Conservation (phyloP, 2,113 vertebrate genomes). For the Austrofundulus limnaeus region DNA sequence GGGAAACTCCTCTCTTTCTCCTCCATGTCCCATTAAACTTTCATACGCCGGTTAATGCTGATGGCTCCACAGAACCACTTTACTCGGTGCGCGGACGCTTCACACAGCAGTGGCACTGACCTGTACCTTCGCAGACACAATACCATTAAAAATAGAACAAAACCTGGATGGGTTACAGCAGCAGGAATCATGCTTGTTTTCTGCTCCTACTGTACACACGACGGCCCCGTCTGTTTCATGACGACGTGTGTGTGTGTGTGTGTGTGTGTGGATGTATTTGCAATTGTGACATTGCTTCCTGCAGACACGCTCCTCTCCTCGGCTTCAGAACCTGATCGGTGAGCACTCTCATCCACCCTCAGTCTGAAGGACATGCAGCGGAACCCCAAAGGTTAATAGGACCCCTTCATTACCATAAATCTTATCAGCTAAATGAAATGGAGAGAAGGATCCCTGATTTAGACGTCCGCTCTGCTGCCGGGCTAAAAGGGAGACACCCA, state of each 20-base stretch:
- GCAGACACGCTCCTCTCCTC: conserved; percentile 38
- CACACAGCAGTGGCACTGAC: conserved; percentile 47
- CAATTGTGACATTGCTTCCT: conserved; percentile 48
- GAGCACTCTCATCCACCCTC: conserved; percentile 54
- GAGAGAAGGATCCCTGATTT: conserved; percentile 74
- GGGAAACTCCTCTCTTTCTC: conserved; percentile 62
- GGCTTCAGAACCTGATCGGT: conserved; percentile 20
- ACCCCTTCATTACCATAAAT: conserved; percentile 81
- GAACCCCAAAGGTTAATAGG: conserved; percentile 76
- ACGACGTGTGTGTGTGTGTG: conserved; percentile 17
- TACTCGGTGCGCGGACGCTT: conserved; percentile 30
- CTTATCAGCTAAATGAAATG: conserved; percentile 81
- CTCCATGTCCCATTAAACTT: conserved; percentile 77
- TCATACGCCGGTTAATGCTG: conserved; percentile 76
- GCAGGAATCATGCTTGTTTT: conserved; percentile 59
- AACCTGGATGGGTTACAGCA: conserved; percentile 54
- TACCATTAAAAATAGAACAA: conserved; percentile 75
- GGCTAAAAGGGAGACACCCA: conserved; percentile 70
- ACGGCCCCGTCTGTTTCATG: conserved; percentile 50
- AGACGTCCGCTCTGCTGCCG: conserved; percentile 56
- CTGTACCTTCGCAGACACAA: conserved; percentile 60
- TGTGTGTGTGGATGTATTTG: conserved; percentile 19
- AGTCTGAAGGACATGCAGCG: conserved; percentile 69
- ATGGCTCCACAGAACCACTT: conserved; percentile 69
- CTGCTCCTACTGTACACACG: conserved; percentile 48